Percentiles rank a stretch among this genome's conserved stretches.
Evolutionary conservation across 2,888 invertebrate species (phyloP).

Genomic region (Blastobasis adustella): DNA sequence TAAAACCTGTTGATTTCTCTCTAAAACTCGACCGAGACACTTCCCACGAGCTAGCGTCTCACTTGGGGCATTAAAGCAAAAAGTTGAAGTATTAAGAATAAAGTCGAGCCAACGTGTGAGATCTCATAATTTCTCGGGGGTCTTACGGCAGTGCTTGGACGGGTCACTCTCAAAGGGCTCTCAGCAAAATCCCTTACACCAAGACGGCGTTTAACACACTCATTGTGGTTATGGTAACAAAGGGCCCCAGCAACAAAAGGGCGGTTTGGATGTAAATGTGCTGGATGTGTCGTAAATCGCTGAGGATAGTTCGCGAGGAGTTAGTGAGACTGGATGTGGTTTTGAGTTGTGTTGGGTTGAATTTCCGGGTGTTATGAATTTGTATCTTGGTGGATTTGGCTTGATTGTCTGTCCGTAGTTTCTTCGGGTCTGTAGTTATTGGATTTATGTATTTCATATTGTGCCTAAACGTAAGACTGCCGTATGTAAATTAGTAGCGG

Average conservation of each 20-base stretch:
- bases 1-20: no score
- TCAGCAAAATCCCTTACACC: conserved; percentile 22
- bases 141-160: conserved; percentile 24
- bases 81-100: neutral
- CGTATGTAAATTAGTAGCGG: no score
- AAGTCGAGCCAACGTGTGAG: conserved; percentile 2
- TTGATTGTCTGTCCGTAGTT: no score
- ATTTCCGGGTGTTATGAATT: no score
- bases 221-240: conserved; percentile 54
- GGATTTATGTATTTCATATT: no score
- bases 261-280: conserved; percentile 16
- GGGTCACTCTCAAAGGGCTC: conserved; percentile 26
- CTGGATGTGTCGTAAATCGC: conserved; percentile 19
- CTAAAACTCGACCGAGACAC: no score
- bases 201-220: conserved; percentile 54
- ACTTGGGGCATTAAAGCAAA: neutral
- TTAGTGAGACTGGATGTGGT: no score
- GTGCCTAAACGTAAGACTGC: no score
- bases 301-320: no score
- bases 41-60: neutral
- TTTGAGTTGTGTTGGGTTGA: no score
- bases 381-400: no score
- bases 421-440: no score
- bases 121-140: conserved; percentile 19
- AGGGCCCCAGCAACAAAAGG: conserved; percentile 31